Evolutionary conservation across 2,113 vertebrate genomes (phyloP).

Genomic region (Dryoscopus gambensis): DNA sequence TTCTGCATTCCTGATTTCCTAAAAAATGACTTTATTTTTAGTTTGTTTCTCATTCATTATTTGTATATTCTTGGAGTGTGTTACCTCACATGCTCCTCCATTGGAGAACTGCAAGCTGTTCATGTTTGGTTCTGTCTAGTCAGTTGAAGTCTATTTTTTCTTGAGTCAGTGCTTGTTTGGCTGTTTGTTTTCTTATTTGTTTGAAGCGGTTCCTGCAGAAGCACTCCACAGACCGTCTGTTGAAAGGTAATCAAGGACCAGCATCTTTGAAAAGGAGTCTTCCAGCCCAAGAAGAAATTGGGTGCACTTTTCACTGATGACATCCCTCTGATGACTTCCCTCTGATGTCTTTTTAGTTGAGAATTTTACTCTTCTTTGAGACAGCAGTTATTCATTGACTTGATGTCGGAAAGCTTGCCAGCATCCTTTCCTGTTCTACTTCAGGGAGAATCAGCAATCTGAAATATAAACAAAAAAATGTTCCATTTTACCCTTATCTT

Average conservation of each 20-base stretch:
- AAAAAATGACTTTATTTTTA: not conserved
- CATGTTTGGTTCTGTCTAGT: not conserved
- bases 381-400: not conserved
- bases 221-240: not conserved
- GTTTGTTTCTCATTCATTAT: not conserved
- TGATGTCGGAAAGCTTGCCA: not conserved
- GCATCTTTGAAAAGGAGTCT: not conserved
- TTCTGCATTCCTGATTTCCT: not conserved
- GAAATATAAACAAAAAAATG: not conserved
- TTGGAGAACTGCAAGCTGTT: not conserved
- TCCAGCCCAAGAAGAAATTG: not conserved
- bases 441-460: not conserved
- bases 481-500: not conserved
- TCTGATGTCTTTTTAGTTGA: not conserved
- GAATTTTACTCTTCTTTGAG: not conserved
- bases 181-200: not conserved
- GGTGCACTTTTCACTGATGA: not conserved
- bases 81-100: not conserved
- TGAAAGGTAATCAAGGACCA: not conserved
- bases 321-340: not conserved
- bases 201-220: not conserved
- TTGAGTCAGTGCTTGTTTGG: not conserved
- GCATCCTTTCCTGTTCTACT: not conserved
- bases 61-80: not conserved
- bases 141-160: not conserved